Conservation (phyloP, 2,888 invertebrate genomes). For the Orthonevra nobilis region DNA sequence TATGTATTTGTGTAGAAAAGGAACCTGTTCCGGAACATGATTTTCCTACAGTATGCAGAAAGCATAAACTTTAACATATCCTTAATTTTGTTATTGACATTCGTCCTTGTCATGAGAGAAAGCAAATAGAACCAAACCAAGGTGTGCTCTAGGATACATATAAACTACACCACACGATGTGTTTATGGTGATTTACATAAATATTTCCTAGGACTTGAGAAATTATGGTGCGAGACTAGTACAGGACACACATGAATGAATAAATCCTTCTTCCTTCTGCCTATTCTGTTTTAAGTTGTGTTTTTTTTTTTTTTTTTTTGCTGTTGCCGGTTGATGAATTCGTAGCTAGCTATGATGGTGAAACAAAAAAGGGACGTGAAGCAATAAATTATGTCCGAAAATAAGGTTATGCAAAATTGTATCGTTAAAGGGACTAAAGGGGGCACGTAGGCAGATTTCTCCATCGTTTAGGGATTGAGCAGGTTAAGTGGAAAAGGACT, state of each 20-base stretch:
- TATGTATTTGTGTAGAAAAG: background rate
- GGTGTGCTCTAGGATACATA: slow-evolving; percentile 60
- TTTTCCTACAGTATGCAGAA: slow-evolving; percentile 41
- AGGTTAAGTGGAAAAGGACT: slow-evolving; percentile 60
- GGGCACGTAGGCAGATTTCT: slow-evolving; percentile 61
- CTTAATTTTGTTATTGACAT: slow-evolving; percentile 68
- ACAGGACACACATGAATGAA: slow-evolving; percentile 58
- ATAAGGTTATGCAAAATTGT: slow-evolving; percentile 52
- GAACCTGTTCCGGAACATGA: slow-evolving; percentile 69
- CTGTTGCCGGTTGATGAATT: slow-evolving; percentile 58
- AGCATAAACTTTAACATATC: slow-evolving; percentile 59
- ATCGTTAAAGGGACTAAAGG: slow-evolving; percentile 7
- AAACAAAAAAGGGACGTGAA: slow-evolving; percentile 33
- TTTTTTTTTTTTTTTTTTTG: background rate
- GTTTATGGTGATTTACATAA: slow-evolving; percentile 71
- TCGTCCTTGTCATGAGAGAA: background rate
- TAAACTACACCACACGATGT: slow-evolving; percentile 66
- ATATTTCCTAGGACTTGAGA: slow-evolving; percentile 48
- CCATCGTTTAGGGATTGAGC: slow-evolving; percentile 36
- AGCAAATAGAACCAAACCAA: slow-evolving; percentile 14
- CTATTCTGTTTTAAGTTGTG: no score
- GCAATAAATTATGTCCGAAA: slow-evolving; percentile 67
- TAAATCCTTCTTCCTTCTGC: slow-evolving; percentile 51
- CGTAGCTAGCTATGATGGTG: slow-evolving; percentile 46
- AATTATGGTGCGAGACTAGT: slow-evolving; percentile 32